A percentile compares a stretch with the other conserved stretches of the same genome.
Evolutionary conservation across 2,888 invertebrate species (phyloP).

Genomic region (Drosophila melanocephala): DNA sequence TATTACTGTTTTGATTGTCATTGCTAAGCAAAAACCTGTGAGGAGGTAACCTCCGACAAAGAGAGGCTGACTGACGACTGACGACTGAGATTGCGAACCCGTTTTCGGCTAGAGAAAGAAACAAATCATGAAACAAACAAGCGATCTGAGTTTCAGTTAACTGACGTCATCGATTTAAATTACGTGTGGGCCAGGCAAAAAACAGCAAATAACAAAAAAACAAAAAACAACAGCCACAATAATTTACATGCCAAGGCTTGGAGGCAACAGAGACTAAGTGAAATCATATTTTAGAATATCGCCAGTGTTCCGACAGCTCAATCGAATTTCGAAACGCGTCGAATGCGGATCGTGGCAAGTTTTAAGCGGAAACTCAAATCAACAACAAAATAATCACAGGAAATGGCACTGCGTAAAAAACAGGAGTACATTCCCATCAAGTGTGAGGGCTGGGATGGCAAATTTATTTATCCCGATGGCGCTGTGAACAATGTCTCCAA

Average conservation of each 20-base stretch:
- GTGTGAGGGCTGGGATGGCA: constrained; percentile 85
- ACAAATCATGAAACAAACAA: constrained; percentile 21
- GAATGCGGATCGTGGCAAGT: constrained; percentile 42
- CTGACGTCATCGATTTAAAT: constrained; percentile 63
- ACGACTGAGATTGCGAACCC: constrained; percentile 35
- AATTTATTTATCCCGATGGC: constrained; percentile 82
- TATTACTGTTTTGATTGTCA: constrained; percentile 36
- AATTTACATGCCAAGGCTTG: constrained; percentile 62
- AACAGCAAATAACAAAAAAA: not conserved
- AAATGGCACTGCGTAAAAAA: constrained; percentile 81
- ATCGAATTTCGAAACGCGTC: constrained; percentile 60
- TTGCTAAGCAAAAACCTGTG: constrained; percentile 50
- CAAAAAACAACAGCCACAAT: constrained; percentile 43
- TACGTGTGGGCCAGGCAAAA: constrained; percentile 40
- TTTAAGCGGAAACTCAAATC: constrained; percentile 10
- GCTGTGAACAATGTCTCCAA: constrained; percentile 82
- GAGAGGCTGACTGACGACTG: constrained; percentile 1
- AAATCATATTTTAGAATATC: constrained; percentile 78
- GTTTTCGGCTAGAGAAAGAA: constrained; percentile 38
- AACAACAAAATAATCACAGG: not conserved
- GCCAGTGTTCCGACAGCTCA: constrained; percentile 45
- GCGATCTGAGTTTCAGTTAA: not conserved
- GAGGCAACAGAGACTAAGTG: constrained; percentile 48
- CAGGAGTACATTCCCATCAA: constrained; percentile 85
- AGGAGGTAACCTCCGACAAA: constrained; percentile 51